Percentiles rank a stretch among this genome's conserved stretches.
Conservation (phyloP, 1,140 invertebrate species). For the Uloborus diversus region DNA sequence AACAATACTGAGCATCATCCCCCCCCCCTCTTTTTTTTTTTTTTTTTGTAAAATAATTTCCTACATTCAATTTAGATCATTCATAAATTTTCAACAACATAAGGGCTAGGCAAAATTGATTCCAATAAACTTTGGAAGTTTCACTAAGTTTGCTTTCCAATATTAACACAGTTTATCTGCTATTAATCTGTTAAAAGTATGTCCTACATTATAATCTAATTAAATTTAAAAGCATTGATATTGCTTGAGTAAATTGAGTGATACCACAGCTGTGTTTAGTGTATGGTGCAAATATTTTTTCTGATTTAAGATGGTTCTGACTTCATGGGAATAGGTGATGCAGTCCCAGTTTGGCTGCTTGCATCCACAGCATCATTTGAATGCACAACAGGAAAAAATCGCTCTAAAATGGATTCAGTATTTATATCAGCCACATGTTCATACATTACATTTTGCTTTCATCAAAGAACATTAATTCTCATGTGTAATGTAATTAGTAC, state of each 20-base stretch:
- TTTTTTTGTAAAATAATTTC: too few species aligned
- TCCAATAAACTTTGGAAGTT: slow-evolving; percentile 28
- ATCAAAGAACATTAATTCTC: too few species aligned
- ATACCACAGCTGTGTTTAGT: slow-evolving; percentile 17
- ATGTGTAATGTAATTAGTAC: too few species aligned
- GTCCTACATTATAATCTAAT: slow-evolving; percentile 28
- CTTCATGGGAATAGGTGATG: slow-evolving; percentile 56
- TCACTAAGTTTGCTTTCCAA: not conserved
- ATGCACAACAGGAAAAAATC: slow-evolving; percentile 66
- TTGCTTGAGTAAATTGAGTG: slow-evolving; percentile 40
- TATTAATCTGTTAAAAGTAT: too few species aligned
- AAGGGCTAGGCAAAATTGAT: too few species aligned
- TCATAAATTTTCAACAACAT: too few species aligned
- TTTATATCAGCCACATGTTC: too few species aligned
- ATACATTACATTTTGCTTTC: too few species aligned
- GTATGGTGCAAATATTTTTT: not conserved
- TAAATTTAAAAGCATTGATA: slow-evolving; percentile 53
- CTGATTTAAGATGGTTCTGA: slow-evolving; percentile 52
- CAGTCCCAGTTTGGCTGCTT: slow-evolving; percentile 56
- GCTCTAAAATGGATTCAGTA: slow-evolving; percentile 62
- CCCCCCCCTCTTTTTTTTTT: too few species aligned
- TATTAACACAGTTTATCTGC: slow-evolving; percentile 21
- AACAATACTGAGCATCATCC: too few species aligned
- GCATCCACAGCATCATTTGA: slow-evolving; percentile 63
- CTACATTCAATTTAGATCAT: too few species aligned